phyloP scores from a whole-genome alignment of 2,888 invertebrate species.

The Aradus depressus region DNA sequence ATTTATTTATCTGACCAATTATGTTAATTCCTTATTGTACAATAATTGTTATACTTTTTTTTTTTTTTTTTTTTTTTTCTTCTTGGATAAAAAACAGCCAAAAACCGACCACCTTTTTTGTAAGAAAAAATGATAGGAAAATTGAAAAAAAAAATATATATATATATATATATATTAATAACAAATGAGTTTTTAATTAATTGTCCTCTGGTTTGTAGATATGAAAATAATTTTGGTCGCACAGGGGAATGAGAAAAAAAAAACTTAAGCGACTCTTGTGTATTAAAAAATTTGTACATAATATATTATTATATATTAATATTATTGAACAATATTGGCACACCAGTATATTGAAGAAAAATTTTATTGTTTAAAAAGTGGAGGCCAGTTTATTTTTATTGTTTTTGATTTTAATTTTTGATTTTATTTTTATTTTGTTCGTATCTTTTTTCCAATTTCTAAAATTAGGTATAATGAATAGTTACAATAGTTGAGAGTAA shows the following conservation, averaged over 20 bases:
- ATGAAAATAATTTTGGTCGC: constrained; percentile 17
- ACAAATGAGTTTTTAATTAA: constrained; percentile 15
- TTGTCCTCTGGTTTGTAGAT: constrained; percentile 24
- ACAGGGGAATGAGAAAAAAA: constrained; percentile 1
- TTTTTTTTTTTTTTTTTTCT: constrained; percentile 4
- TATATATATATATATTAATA: no score
- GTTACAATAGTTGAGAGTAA: constrained; percentile 30
- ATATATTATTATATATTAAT: constrained; percentile 22
- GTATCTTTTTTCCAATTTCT: no score
- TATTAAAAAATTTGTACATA: constrained; percentile 28
- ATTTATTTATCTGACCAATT: no score
- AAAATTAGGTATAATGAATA: constrained; percentile 27
- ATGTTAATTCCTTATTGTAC: no score
- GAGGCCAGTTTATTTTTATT: constrained; percentile 30
- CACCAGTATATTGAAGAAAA: constrained; percentile 23
- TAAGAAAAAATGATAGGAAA: constrained; percentile 6
- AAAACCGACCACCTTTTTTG: constrained; percentile 23
- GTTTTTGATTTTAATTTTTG: no score
- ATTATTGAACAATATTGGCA: constrained; percentile 22
- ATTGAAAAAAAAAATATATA: no score
- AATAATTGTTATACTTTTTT: no score
- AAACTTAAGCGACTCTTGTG: constrained; percentile 21
- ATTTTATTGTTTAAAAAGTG: constrained; percentile 26
- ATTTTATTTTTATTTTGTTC: no score
- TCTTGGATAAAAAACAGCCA: no score